A percentile compares a stretch with the other conserved stretches of the same genome.
phyloP scores from a whole-genome alignment of 35 echinoderm and acorn worm genomes.

The Stichopus chloronotus region DNA sequence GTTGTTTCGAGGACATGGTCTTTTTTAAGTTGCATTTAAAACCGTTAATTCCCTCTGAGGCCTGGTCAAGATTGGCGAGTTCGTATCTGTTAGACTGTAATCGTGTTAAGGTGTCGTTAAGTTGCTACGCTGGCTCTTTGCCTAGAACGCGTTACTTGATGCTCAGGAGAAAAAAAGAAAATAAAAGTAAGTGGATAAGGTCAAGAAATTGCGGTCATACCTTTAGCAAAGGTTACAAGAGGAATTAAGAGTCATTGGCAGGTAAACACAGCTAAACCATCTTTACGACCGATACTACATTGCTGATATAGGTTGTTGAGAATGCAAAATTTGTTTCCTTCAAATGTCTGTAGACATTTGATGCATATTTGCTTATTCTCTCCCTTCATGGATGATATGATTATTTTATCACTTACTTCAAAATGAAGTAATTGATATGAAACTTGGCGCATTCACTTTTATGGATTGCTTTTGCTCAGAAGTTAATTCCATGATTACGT shows the following conservation, averaged over 20 bases:
- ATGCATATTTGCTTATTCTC: too few species aligned
- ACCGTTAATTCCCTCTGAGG: slow-evolving; percentile 39
- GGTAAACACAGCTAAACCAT: too few species aligned
- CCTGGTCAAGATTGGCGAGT: slow-evolving; percentile 21
- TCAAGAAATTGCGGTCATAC: slow-evolving; percentile 19
- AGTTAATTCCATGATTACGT: too few species aligned
- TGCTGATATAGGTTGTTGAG: too few species aligned
- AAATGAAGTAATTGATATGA: too few species aligned
- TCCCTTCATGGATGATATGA: too few species aligned
- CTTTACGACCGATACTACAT: too few species aligned
- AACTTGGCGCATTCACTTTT: too few species aligned
- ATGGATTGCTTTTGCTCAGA: too few species aligned
- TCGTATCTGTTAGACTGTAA: slow-evolving; percentile 23
- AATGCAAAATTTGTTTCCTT: too few species aligned
- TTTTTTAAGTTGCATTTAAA: slow-evolving; percentile 39
- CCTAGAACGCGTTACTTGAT: not conserved
- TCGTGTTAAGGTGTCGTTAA: slow-evolving; percentile 38
- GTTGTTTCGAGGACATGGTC: slow-evolving; percentile 48
- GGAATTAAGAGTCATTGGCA: not conserved
- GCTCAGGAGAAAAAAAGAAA: not conserved
- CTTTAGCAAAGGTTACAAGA: not conserved
- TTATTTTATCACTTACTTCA: too few species aligned
- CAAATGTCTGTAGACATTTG: too few species aligned
- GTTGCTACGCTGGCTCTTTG: not conserved
- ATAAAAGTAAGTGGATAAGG: not conserved